Evolutionary conservation across 2,888 invertebrate species (phyloP), one percentile per base, ranked within the genome.

Genomic region (Thereva nobilitata): DNA sequence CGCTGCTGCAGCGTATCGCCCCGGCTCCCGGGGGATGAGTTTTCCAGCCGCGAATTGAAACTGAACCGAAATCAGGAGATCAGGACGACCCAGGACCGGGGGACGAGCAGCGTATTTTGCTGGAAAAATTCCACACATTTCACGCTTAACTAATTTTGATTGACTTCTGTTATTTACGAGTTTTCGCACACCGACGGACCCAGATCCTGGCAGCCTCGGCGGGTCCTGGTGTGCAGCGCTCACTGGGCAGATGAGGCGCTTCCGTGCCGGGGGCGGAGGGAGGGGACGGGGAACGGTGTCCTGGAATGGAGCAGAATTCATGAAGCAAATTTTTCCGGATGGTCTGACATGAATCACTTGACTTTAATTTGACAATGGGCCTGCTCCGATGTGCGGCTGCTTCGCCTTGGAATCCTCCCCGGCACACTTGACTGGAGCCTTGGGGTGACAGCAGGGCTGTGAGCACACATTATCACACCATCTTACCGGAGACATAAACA

Each of bases 331-430:
- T 53, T 64, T 64, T 64, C 64, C 64, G 64, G 52, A 52, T 64
- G 52, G 64, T 23, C 64, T 64, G 42, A 64, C 64, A 64, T 38
- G 64, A 64, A 64, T 64, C 53, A 64, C 64, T 64, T 64, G 53
- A 53, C 64, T 63, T 63, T 63, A 63, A 63, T 63, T 63, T 63
- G 63, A 63, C 63, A 63, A 63, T 63, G 52, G 50, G 63, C 59
- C 59, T 45, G 38, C 47, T 47, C 47, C 34, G 59, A 45, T 63
- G 40, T 52, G 63, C 50, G 63, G 50, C 63, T 52, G 35, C 61
- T n/a, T 9, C 42, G 34, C 49, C 37, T 3, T 4, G 23, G 41
- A 23, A 44, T 56, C 42, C 12, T 42, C 10, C 44, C 5, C 44
- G 45, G 37, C 57, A 45, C 57, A 47, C 47, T 10, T n/a, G 45